Conservation (phyloP, 2,797 vertebrate genomes). For the Chrosomus eos region DNA sequence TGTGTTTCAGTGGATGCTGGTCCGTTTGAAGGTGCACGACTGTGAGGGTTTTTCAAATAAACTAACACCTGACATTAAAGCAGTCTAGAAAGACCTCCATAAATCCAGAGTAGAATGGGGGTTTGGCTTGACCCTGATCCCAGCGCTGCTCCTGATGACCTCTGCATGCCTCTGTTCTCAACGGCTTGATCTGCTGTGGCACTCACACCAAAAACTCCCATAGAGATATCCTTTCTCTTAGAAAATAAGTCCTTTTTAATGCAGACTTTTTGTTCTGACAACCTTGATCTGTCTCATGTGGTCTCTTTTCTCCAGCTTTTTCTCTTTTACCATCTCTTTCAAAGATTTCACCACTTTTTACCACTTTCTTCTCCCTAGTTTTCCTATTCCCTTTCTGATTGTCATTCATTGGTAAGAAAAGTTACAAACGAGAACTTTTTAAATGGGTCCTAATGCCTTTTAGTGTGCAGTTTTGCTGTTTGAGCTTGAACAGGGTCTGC, state of each 20-base stretch:
- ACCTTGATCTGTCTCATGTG: neutral
- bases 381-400: neutral
- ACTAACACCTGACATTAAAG: constrained; percentile 76
- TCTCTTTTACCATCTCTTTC: neutral
- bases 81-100: constrained; percentile 55
- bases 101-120: constrained; percentile 53
- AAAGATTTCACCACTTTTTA: neutral
- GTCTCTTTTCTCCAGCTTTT: neutral
- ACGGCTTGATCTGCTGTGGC: neutral
- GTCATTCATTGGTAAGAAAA: neutral
- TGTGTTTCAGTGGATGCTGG: constrained; percentile 47
- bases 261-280: neutral
- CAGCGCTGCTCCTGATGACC: constrained; percentile 50
- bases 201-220: neutral
- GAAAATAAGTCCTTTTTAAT: constrained; percentile 2
- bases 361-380: neutral
- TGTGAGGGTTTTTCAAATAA: constrained; percentile 70
- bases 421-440: neutral
- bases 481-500: too few species aligned
- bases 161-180: constrained; percentile 36
- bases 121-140: constrained; percentile 26
- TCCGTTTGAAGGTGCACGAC: constrained; percentile 48
- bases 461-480: neutral
- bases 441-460: neutral
- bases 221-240: neutral